Conservation (phyloP, 2,888 invertebrate species). For the Lycaena phlaeas region DNA sequence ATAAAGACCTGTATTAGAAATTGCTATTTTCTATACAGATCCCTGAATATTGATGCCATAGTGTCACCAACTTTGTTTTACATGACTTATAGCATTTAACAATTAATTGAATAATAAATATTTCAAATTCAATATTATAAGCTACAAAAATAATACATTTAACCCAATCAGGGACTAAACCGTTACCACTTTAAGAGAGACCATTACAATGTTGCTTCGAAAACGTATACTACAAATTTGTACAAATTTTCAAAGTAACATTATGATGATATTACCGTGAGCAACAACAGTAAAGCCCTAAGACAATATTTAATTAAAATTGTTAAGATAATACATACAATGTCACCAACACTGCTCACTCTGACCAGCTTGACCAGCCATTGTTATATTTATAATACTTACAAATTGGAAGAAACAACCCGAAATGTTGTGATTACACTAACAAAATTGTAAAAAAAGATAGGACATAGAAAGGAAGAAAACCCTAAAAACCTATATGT, state of each 20-base stretch:
- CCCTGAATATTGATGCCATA: no score
- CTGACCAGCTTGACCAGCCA: slow-evolving; percentile 35
- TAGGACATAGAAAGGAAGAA: slow-evolving; percentile 6
- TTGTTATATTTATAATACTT: slow-evolving; percentile 20
- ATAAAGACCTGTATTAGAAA: no score
- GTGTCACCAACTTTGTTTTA: no score
- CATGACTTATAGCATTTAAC: no score
- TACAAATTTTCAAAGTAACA: no score
- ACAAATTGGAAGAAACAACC: slow-evolving; percentile 52
- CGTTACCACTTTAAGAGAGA: no score
- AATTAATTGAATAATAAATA: background rate
- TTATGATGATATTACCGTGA: no score
- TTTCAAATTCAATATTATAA: background rate
- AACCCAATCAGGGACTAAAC: no score
- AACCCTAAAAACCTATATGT: slow-evolving; percentile 3
- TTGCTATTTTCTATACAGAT: no score
- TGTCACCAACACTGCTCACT: slow-evolving; percentile 56
- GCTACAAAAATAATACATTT: slow-evolving; percentile 16
- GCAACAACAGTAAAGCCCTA: no score
- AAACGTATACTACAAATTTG: no score
- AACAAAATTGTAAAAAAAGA: slow-evolving; percentile 30
- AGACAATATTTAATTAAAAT: slow-evolving; percentile 36
- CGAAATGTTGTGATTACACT: slow-evolving; percentile 36
- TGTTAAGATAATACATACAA: slow-evolving; percentile 65
- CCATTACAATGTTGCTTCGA: no score